Evolutionary conservation across 2,888 invertebrate species (phyloP).

Genomic region (Zaprionus bogoriensis): DNA sequence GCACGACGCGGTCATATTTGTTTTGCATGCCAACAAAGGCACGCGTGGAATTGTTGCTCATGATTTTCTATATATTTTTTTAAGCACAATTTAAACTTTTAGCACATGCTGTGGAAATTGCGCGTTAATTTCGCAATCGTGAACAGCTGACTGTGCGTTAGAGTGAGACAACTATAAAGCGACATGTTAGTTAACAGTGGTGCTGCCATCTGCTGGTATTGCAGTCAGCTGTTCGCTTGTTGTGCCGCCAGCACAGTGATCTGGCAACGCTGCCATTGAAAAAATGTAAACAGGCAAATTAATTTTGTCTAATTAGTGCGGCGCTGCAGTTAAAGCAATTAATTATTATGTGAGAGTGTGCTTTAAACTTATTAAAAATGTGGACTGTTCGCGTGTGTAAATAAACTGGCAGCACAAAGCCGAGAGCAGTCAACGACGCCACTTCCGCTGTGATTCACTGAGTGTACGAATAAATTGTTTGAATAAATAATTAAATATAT

Average conservation of each 20-base stretch:
- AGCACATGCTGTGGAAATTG: conserved; percentile 13
- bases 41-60: conserved; percentile 55
- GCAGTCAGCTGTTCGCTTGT: conserved; percentile 24
- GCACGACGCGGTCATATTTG: conserved; percentile 87
- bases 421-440: background rate
- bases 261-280: conserved; percentile 23
- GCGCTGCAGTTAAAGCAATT: background rate
- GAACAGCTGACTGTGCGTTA: conserved; percentile 17
- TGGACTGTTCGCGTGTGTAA: background rate
- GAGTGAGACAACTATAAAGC: conserved; percentile 18
- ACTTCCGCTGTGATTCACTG: conserved; percentile 5
- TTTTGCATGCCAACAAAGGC: conserved; percentile 75
- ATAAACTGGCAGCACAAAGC: background rate
- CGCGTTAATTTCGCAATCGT: conserved; percentile 27
- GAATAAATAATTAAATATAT: conserved; percentile 7
- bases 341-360: background rate
- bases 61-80: conserved; percentile 5
- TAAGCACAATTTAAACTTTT: background rate
- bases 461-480: conserved; percentile 25
- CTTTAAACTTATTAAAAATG: conserved; percentile 9
- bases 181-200: background rate
- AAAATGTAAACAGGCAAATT: conserved; percentile 48
- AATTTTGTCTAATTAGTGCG: conserved; percentile 12
- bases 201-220: conserved; percentile 1
- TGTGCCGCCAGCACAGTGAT: background rate